These are phyloP conservation scores for Chloroceryle amazona DNA, from an alignment of 2,797 vertebrate genomes.

Conservation along the genomic window DNA sequence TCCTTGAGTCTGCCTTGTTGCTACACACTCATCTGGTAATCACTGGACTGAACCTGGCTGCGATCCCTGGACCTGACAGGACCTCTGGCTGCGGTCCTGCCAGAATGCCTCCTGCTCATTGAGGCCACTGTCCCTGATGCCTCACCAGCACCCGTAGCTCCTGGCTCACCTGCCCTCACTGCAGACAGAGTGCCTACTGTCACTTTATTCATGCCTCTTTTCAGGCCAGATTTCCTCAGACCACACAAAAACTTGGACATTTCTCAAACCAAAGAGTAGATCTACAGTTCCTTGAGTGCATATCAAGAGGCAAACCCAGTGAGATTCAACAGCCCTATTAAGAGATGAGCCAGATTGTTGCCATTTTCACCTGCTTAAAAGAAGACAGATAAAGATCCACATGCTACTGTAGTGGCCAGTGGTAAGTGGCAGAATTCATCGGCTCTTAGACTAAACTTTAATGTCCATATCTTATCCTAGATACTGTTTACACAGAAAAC, in stretches of 20 bases:
- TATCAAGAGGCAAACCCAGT: neutral
- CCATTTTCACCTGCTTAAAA: neutral
- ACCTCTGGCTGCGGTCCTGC: neutral
- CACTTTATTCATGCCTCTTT: neutral
- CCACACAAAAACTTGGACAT: neutral
- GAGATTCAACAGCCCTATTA: neutral
- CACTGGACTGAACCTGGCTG: neutral
- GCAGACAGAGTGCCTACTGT: neutral
- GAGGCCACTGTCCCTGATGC: neutral
- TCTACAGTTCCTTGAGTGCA: neutral
- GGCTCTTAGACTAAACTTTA: neutral
- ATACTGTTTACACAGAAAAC: neutral
- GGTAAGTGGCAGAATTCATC: neutral
- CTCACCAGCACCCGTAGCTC: accelerated
- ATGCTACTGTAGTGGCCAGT: neutral
- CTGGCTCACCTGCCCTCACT: accelerated
- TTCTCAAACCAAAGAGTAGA: neutral
- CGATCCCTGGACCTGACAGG: too few relatives aligned
- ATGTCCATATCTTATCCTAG: accelerated
- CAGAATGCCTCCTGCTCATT: accelerated
- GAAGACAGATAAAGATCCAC: neutral
- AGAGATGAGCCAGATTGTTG: neutral
- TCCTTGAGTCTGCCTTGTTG: neutral
- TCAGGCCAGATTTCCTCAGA: neutral
- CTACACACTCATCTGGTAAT: neutral